A percentile compares a stretch with the other conserved stretches of the same genome.
These are phyloP conservation scores for Protobothrops mucrosquamatus DNA, from an alignment of 2,113 vertebrate species.

Conservation along the genomic window DNA sequence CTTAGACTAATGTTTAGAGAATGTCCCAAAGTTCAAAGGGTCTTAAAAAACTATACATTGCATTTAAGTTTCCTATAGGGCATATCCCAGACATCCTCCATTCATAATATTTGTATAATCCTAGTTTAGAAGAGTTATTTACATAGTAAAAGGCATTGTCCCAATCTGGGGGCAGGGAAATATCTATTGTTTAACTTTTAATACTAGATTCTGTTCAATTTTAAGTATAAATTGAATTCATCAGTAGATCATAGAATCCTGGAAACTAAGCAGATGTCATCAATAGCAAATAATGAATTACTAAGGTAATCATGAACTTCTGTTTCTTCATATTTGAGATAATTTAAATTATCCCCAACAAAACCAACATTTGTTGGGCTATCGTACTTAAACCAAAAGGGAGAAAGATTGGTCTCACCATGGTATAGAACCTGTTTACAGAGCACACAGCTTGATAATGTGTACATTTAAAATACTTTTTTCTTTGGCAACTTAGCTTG, in stretches of 20 bases:
- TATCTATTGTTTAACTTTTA: neutral
- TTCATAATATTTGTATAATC: neutral
- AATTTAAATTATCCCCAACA: neutral
- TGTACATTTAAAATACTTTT: slow-evolving; percentile 1
- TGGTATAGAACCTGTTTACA: neutral
- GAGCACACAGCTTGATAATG: neutral
- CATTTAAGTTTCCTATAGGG: neutral
- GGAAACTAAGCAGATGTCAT: neutral
- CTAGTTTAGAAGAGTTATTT: neutral
- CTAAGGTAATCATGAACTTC: neutral
- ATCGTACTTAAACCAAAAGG: neutral
- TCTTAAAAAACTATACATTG: neutral
- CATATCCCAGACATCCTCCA: neutral
- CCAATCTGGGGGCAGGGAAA: neutral
- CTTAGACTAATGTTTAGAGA: neutral
- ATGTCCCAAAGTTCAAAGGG: neutral
- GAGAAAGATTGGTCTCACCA: neutral
- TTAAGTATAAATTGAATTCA: neutral
- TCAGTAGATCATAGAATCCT: neutral
- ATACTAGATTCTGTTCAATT: neutral
- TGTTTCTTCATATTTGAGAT: neutral
- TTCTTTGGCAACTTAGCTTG: neutral
- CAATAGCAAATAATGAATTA: neutral
- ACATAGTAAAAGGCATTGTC: neutral
- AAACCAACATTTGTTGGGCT: neutral